A percentile compares a stretch with the other conserved stretches of the same genome.
phyloP scores from a whole-genome alignment of 2,797 vertebrate genomes.

The Characodon lateralis region DNA sequence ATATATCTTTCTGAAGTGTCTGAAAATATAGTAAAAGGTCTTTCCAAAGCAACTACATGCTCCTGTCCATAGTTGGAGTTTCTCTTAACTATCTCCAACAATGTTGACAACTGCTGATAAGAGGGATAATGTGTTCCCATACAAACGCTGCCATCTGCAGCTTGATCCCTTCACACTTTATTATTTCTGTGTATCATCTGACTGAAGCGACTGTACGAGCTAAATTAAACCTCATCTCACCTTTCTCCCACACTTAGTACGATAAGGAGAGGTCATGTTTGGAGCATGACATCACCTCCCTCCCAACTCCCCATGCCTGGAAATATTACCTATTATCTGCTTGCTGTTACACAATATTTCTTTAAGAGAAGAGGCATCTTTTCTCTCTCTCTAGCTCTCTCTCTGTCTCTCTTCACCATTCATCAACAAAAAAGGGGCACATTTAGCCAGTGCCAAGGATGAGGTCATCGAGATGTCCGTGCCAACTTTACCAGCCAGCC shows the following conservation, averaged over 20 bases:
- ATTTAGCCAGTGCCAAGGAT: constrained; percentile 75
- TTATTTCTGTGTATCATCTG: constrained; percentile 69
- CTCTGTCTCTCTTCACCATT: constrained; percentile 53
- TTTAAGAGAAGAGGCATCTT: constrained; percentile 69
- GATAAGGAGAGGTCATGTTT: constrained; percentile 72
- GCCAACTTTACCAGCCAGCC: constrained; percentile 72
- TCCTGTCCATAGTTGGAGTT: constrained; percentile 2
- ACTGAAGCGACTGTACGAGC: constrained; percentile 71
- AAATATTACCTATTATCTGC: constrained; percentile 66
- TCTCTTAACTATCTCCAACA: constrained; percentile 22
- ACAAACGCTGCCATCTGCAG: constrained; percentile 57
- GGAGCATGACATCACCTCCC: constrained; percentile 77
- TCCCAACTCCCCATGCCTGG: constrained; percentile 28
- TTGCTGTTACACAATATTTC: constrained; percentile 77
- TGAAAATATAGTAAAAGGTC: not conserved
- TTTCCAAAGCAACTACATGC: not conserved
- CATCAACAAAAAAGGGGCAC: constrained; percentile 62
- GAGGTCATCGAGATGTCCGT: constrained; percentile 70
- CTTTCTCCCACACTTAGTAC: constrained; percentile 72
- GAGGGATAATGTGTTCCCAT: constrained; percentile 46
- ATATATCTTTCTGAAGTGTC: not conserved
- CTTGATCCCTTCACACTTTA: constrained; percentile 71
- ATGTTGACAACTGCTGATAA: constrained; percentile 31
- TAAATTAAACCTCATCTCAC: constrained; percentile 78
- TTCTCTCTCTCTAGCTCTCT: constrained; percentile 9